Conservation (phyloP, 2,113 vertebrate species). For the Numenius arquata region DNA sequence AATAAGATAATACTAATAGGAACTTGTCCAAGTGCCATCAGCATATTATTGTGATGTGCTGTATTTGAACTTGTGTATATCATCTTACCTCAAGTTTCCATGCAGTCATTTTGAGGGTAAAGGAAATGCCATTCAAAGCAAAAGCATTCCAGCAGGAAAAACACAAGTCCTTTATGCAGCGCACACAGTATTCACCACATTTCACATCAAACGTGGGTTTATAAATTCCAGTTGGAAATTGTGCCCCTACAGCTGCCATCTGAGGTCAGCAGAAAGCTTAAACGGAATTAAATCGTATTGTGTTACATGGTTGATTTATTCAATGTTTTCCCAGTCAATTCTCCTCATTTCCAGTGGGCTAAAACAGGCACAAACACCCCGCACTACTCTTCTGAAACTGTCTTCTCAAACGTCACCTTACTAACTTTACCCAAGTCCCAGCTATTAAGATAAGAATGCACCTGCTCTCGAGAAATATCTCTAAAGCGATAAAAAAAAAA, state of each 20-base stretch:
- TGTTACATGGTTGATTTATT: slow-evolving; percentile 17
- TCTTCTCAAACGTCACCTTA: slow-evolving; percentile 36
- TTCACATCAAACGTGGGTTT: not conserved
- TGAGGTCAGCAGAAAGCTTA: slow-evolving; percentile 1
- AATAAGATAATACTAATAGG: slow-evolving; percentile 16
- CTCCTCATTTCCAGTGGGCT: slow-evolving; percentile 1
- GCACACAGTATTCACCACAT: not conserved
- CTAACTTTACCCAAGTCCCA: slow-evolving; percentile 19
- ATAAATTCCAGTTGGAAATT: slow-evolving; percentile 11
- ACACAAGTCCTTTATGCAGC: not conserved
- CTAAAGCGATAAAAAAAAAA: not conserved
- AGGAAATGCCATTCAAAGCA: slow-evolving; percentile 39
- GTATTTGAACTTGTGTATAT: slow-evolving; percentile 2
- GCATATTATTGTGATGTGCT: not conserved
- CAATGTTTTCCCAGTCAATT: slow-evolving; percentile 23
- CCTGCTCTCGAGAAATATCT: slow-evolving; percentile 1
- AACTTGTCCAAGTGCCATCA: slow-evolving; percentile 7
- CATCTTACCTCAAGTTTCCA: slow-evolving; percentile 38
- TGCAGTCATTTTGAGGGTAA: slow-evolving; percentile 19
- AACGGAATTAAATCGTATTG: not conserved
- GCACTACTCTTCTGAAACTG: not conserved
- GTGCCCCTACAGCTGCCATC: not conserved
- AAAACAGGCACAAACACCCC: not conserved
- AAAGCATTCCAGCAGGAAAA: slow-evolving; percentile 41
- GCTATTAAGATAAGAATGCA: not conserved